These are phyloP conservation scores for Datnioides undecimradiatus DNA, from an alignment of 2,113 vertebrate species.

Conservation along the genomic window DNA sequence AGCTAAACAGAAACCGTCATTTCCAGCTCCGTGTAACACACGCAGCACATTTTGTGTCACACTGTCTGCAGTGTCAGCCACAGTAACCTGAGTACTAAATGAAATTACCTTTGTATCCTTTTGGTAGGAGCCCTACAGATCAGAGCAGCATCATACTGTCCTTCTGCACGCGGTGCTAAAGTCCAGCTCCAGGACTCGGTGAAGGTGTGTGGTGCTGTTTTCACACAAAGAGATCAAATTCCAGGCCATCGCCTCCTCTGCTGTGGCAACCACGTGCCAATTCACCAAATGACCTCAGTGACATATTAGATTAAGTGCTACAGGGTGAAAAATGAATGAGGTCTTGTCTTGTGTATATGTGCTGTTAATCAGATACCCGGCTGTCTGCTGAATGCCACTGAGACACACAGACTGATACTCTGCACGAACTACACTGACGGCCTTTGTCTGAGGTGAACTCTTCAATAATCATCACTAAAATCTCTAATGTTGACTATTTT, in stretches of 20 bases:
- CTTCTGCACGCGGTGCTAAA: background rate
- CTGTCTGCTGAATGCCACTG: slow-evolving; percentile 3
- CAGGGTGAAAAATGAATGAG: background rate
- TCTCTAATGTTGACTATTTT: background rate
- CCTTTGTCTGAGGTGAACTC: background rate
- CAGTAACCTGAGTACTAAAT: background rate
- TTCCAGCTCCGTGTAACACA: too few relatives aligned
- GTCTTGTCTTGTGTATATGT: background rate
- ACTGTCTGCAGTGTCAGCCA: too few relatives aligned
- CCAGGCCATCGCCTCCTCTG: background rate
- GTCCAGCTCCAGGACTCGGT: background rate
- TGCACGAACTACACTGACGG: background rate
- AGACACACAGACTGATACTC: background rate
- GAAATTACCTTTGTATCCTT: background rate
- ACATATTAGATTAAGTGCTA: slow-evolving; percentile 7
- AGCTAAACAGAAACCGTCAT: too few relatives aligned
- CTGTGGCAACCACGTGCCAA: background rate
- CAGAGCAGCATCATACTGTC: background rate
- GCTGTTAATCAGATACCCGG: background rate
- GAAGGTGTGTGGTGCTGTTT: background rate
- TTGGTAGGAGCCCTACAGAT: background rate
- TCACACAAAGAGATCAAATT: slow-evolving; percentile 8
- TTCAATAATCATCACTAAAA: background rate
- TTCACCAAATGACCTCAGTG: background rate
- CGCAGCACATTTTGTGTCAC: too few relatives aligned